Base-by-base conservation (phyloP, 2,797 vertebrate genomes). In the Amphiprion clarkii region DNA sequence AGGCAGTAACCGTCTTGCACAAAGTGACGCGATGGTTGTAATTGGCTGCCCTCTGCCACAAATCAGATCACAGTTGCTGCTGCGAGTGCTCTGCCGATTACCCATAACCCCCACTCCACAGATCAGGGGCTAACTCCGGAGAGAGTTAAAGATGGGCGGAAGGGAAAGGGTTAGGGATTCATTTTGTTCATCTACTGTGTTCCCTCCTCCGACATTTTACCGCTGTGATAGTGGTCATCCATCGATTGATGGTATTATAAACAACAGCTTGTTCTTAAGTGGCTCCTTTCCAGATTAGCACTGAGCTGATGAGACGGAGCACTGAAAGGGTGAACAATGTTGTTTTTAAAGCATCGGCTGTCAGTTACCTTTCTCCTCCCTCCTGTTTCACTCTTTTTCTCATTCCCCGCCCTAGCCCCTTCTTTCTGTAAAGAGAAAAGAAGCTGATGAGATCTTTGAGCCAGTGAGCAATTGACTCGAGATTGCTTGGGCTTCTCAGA, bases 11-110 rank as follows among this genome's bases (percentile, higher is more conserved):
- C 40, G 58, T 80, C 85, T 84, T 91, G 87, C 90, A 91, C 89
- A 91, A 92, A 92, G 88, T 92, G 92, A 93, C 58, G 78, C 85
- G 49, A 93, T 91, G 90, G 83, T 91, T 90, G 86, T 94, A 93
- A 94, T 93, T 94, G 92, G 87, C 86, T 89, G 86, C 79, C 91
- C 88, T 92, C 89, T 79, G 84, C 87, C 79, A 82, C 86, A 80
- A 89, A 93, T 92, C 88, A 87, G 82, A 90, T 90, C 79, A 84
- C 88, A 74, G 83, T 79, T 80, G 83, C 84, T 66, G 63, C 83
- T 85, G 74, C 72, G 78, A 89, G 86, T 73, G 82, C 82, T 87
- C 70, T 78, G 78, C 71, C 64, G 66, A 88, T 89, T 90, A 92
- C 81, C 85, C 90, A 81, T 78, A 88, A 86, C 65, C 81, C 83